A percentile compares a stretch with the other conserved stretches of the same genome.
phyloP scores from a whole-genome alignment of 1,140 invertebrate species.

The Camponotus floridanus region DNA sequence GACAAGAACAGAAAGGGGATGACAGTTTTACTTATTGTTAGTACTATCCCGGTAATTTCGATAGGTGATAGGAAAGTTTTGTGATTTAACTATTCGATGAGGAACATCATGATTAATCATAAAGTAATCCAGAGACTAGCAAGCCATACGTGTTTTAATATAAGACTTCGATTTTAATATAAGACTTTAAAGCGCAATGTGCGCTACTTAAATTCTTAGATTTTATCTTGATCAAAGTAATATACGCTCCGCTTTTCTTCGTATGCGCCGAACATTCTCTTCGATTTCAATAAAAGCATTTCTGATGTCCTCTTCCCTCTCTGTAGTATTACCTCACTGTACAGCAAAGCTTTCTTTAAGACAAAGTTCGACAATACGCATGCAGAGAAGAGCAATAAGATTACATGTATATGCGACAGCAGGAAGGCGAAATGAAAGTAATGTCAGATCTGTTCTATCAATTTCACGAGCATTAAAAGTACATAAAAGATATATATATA shows the following conservation, averaged over 20 bases:
- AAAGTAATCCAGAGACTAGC: not conserved
- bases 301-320: not conserved
- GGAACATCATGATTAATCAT: constrained; percentile 8
- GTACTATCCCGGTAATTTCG: not conserved
- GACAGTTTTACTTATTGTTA: constrained; percentile 40
- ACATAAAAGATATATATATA: not conserved
- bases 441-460: not conserved
- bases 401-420: not conserved
- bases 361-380: not conserved
- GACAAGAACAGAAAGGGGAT: constrained; percentile 26
- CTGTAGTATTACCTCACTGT: constrained; percentile 8
- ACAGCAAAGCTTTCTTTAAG: constrained; percentile 31
- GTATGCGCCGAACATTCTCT: constrained; percentile 18
- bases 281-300: constrained; percentile 47
- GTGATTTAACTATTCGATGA: not conserved
- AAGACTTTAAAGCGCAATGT: not conserved
- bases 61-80: not conserved
- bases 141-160: too few species aligned
- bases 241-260: constrained; percentile 6
- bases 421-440: not conserved
- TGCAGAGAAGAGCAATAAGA: not conserved
- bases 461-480: not conserved
- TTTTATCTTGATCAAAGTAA: constrained; percentile 32
- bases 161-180: not conserved
- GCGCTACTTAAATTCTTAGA: constrained; percentile 1